Conservation (phyloP, 2,113 vertebrate genomes). For the Anarhynchus alexandrinus region DNA sequence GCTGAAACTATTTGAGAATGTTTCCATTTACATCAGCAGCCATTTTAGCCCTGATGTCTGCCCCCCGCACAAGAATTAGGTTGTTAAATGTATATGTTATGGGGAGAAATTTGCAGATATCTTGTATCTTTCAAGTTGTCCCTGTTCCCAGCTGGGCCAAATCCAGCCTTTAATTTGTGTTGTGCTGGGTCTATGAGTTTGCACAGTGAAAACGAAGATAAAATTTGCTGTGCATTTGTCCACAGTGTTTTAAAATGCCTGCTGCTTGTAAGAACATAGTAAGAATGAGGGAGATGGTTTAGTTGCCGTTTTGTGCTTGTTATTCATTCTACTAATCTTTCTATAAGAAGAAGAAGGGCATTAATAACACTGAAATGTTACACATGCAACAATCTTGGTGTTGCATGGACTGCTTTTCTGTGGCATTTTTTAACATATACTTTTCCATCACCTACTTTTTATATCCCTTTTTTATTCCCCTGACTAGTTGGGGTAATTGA, state of each 20-base stretch:
- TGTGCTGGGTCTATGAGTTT: not conserved
- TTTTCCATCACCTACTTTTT: constrained; percentile 1
- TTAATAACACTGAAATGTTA: not conserved
- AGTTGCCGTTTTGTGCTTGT: not conserved
- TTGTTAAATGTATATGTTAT: not conserved
- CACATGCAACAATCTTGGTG: not conserved
- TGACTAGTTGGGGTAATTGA: constrained; percentile 25
- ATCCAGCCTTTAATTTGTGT: not conserved
- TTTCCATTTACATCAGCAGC: not conserved
- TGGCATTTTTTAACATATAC: not conserved
- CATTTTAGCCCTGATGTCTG: not conserved
- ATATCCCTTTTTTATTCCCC: constrained; percentile 16
- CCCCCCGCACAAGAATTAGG: not conserved
- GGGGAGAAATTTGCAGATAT: not conserved
- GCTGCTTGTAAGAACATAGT: not conserved
- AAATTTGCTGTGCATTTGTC: not conserved
- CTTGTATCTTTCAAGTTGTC: not conserved
- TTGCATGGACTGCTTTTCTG: not conserved
- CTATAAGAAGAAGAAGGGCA: not conserved
- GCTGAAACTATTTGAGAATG: not conserved
- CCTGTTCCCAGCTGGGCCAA: not conserved
- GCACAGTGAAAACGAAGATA: not conserved
- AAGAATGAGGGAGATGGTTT: not conserved
- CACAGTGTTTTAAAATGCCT: not conserved
- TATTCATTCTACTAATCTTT: not conserved